phyloP scores from a whole-genome alignment of 2,888 invertebrate species.

The Piscicola geometra region DNA sequence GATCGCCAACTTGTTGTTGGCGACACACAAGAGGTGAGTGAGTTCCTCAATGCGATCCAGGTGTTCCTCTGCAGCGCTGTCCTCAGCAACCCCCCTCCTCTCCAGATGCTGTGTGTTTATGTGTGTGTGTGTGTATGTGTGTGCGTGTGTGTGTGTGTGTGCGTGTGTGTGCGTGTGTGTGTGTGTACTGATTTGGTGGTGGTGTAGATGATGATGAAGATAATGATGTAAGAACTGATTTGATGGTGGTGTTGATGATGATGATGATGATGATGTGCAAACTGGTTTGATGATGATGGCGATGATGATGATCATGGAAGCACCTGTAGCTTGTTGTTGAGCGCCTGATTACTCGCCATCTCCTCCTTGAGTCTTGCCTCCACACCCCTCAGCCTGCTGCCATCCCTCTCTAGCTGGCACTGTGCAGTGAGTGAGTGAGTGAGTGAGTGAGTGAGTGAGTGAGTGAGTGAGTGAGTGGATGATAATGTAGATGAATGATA shows the following conservation, averaged over 20 bases:
- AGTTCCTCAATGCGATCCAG: conserved; percentile 54
- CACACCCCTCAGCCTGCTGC: conserved; percentile 12
- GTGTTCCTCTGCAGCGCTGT: conserved; percentile 44
- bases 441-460: neutral
- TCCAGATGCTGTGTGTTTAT: conserved; percentile 18
- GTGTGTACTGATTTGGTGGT: neutral
- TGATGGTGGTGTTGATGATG: neutral
- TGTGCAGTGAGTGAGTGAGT: neutral
- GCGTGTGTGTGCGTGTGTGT: conserved; percentile 10
- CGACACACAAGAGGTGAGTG: conserved; percentile 51
- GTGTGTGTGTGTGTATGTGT: conserved; percentile 23
- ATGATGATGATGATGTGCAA: neutral
- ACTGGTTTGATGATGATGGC: neutral
- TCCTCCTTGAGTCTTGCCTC: conserved; percentile 30
- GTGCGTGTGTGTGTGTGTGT: conserved; percentile 21
- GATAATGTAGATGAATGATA: neutral
- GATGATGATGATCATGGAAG: conserved; percentile 5
- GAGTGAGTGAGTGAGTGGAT: neutral
- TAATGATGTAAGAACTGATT: neutral
- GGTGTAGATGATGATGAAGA: neutral
- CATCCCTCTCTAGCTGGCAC: conserved; percentile 34
- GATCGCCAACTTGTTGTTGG: conserved; percentile 50
- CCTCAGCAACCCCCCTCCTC: conserved; percentile 23
- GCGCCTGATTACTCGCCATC: conserved; percentile 23
- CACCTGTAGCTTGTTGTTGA: conserved; percentile 22